phyloP scores from a whole-genome alignment of 2,113 vertebrate species.

The Phrynosoma platyrhinos region DNA sequence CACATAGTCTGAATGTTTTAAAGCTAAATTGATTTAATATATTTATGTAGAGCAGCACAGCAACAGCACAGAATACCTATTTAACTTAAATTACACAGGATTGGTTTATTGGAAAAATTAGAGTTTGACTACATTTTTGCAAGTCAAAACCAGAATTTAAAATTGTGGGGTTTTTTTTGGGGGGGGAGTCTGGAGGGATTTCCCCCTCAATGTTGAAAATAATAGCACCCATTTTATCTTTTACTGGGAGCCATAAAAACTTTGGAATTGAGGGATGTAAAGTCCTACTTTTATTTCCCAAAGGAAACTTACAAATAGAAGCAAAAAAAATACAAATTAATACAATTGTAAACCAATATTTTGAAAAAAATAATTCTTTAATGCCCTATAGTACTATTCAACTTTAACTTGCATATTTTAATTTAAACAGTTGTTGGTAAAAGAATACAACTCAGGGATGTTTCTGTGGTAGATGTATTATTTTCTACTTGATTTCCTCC shows the following conservation, averaged over 20 bases:
- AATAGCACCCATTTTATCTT: slow-evolving; percentile 23
- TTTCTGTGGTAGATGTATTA: slow-evolving; percentile 65
- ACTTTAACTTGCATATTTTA: neutral
- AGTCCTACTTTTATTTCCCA: neutral
- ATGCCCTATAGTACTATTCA: neutral
- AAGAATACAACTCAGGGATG: slow-evolving; percentile 45
- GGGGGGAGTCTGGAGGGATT: neutral
- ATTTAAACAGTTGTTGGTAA: slow-evolving; percentile 5
- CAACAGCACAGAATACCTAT: neutral
- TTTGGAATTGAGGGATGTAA: slow-evolving; percentile 8
- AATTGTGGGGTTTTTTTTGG: neutral
- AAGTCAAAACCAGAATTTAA: neutral
- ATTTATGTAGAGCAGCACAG: neutral
- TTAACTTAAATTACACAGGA: slow-evolving; percentile 9
- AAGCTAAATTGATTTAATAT: slow-evolving; percentile 25
- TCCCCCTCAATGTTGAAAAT: neutral
- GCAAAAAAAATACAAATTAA: neutral
- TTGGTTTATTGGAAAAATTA: fast-evolving
- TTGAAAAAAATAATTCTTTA: slow-evolving; percentile 41
- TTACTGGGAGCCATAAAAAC: neutral
- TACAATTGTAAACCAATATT: slow-evolving; percentile 37
- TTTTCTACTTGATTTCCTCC: neutral
- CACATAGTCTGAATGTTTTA: slow-evolving; percentile 7
- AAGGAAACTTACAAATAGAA: neutral
- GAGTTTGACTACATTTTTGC: neutral